Evolutionary conservation across 2,113 vertebrate genomes (phyloP).

Genomic region (Tylochromis polylepis): DNA sequence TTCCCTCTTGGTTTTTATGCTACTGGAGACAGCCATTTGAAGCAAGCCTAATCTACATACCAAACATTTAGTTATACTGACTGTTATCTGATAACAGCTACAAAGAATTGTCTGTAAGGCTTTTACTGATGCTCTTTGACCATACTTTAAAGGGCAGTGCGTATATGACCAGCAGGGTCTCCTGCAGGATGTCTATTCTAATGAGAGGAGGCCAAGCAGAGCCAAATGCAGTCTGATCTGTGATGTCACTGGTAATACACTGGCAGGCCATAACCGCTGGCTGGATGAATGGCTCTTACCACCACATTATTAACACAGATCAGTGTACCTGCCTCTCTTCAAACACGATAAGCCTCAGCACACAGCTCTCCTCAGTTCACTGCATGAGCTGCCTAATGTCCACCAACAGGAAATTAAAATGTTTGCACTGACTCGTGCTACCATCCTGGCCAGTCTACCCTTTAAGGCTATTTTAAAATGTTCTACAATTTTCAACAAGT

Average conservation of each 20-base stretch:
- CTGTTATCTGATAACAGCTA: background rate
- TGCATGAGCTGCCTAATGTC: slow-evolving; percentile 2
- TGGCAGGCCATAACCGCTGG: slow-evolving; percentile 29
- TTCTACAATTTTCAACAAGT: background rate
- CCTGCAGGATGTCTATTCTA: slow-evolving; percentile 40
- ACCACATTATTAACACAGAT: slow-evolving; percentile 51
- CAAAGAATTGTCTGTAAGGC: background rate
- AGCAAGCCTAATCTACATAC: background rate
- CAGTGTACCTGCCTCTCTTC: slow-evolving; percentile 57
- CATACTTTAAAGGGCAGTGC: slow-evolving; percentile 27
- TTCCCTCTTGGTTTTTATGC: background rate
- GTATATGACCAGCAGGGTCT: slow-evolving; percentile 33
- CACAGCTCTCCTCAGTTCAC: slow-evolving; percentile 8
- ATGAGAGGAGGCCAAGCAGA: slow-evolving; percentile 27
- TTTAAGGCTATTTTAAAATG: background rate
- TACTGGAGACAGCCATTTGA: background rate
- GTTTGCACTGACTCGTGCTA: background rate
- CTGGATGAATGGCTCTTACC: slow-evolving; percentile 34
- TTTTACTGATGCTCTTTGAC: slow-evolving; percentile 30
- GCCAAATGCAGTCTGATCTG: slow-evolving; percentile 42
- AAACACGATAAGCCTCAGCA: slow-evolving; percentile 40
- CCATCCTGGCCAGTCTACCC: background rate
- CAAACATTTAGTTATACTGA: background rate
- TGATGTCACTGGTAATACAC: slow-evolving; percentile 54
- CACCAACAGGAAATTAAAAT: slow-evolving; percentile 23